Conservation (phyloP, 2,113 vertebrate species). For the Neodon shergylaensis region DNA sequence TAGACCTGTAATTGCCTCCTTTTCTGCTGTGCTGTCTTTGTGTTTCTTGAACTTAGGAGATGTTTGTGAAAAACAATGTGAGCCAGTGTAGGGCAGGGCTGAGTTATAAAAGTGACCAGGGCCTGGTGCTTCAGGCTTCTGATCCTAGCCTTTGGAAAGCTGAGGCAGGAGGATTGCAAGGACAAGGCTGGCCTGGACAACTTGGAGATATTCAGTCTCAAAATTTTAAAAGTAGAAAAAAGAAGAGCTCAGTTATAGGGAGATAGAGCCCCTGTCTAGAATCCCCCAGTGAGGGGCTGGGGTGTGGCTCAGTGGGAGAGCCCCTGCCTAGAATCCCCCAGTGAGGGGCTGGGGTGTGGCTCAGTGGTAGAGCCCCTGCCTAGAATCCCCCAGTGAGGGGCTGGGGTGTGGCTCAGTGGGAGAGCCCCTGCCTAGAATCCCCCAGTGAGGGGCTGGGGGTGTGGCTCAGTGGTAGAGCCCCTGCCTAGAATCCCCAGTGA, state of each 20-base stretch:
- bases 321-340: not conserved
- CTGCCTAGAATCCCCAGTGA: not conserved
- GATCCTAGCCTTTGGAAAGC: not conserved
- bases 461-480: not conserved
- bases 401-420: not conserved
- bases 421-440: not conserved
- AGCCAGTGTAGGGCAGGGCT: not conserved
- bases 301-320: not conserved
- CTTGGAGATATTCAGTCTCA: not conserved
- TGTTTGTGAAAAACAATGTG: not conserved
- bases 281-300: not conserved
- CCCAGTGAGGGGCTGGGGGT: not conserved
- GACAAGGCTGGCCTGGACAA: not conserved
- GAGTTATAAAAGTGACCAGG: not conserved
- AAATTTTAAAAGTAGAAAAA: not conserved
- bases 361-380: not conserved
- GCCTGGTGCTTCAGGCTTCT: not conserved
- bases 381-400: not conserved
- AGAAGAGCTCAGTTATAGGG: not conserved
- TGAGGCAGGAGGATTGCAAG: not conserved
- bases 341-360: not conserved
- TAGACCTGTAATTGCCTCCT: not conserved
- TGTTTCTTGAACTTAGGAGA: not conserved
- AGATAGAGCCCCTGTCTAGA: not conserved
- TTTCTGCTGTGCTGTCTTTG: not conserved